Conservation (phyloP, 1,140 invertebrate species). For the Bombus consobrinus region DNA sequence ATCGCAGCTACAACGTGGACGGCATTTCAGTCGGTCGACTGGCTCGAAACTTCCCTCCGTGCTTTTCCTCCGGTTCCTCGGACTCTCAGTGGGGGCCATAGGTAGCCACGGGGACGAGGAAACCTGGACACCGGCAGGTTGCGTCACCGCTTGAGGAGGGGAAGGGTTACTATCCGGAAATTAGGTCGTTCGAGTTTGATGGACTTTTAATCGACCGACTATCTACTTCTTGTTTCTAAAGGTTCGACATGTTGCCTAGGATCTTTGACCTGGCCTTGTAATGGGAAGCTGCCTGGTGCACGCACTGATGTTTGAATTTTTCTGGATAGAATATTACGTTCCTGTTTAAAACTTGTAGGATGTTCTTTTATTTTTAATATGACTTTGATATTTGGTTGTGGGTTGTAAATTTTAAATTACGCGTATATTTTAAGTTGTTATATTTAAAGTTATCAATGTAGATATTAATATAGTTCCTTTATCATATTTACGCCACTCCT, state of each 20-base stretch:
- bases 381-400: background rate
- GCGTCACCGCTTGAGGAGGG: conserved; percentile 61
- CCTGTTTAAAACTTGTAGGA: background rate
- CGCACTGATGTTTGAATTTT: background rate
- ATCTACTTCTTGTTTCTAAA: conserved; percentile 6
- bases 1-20: conserved; percentile 11
- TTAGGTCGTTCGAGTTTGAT: conserved; percentile 62
- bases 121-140: conserved; percentile 36
- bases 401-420: background rate
- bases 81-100: background rate
- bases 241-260: background rate
- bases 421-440: too few species aligned
- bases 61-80: background rate
- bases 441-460: too few species aligned
- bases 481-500: too few species aligned
- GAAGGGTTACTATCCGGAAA: conserved; percentile 65
- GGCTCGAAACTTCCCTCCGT: background rate
- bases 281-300: background rate
- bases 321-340: background rate
- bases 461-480: too few species aligned
- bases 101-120: background rate
- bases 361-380: background rate
- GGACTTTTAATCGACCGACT: conserved; percentile 16
- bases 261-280: background rate
- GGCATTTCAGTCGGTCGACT: conserved; percentile 13